These are phyloP conservation scores for Potorous gilbertii DNA, from an alignment of 2,797 vertebrate genomes.

Conservation along the genomic window DNA sequence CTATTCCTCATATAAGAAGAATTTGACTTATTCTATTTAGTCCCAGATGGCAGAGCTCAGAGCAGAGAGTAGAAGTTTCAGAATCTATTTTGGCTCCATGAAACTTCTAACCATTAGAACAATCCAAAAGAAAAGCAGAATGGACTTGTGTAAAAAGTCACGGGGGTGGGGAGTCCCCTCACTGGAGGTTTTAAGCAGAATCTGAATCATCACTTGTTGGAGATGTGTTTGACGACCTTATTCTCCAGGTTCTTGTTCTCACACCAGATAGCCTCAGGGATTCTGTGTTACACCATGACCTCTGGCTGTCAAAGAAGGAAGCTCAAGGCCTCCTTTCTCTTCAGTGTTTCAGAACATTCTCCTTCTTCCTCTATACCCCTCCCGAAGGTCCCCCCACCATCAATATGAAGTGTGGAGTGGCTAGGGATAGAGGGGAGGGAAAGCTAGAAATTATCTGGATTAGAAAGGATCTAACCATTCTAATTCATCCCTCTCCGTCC, in stretches of 20 bases:
- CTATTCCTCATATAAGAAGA: background rate
- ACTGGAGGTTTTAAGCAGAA: background rate
- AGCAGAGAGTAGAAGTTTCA: background rate
- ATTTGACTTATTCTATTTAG: background rate
- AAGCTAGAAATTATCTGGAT: background rate
- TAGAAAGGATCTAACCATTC: background rate
- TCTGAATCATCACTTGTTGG: background rate
- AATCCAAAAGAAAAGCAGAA: background rate
- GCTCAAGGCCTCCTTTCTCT: background rate
- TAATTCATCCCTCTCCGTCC: background rate
- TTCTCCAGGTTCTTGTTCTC: background rate
- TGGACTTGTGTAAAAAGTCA: background rate
- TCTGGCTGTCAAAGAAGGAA: background rate
- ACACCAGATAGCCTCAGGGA: background rate
- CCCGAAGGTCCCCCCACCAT: background rate
- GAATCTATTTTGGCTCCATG: background rate
- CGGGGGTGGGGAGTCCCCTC: background rate
- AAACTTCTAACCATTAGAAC: background rate
- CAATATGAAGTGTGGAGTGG: background rate
- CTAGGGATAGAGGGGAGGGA: background rate
- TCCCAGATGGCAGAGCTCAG: background rate
- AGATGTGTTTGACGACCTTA: background rate
- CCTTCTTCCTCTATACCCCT: background rate
- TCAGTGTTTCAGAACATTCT: background rate
- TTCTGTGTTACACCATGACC: background rate